Evolutionary conservation across 2,888 invertebrate genomes (phyloP), one percentile per base, ranked within the genome.

Genomic region (Drosophila prolongata): DNA sequence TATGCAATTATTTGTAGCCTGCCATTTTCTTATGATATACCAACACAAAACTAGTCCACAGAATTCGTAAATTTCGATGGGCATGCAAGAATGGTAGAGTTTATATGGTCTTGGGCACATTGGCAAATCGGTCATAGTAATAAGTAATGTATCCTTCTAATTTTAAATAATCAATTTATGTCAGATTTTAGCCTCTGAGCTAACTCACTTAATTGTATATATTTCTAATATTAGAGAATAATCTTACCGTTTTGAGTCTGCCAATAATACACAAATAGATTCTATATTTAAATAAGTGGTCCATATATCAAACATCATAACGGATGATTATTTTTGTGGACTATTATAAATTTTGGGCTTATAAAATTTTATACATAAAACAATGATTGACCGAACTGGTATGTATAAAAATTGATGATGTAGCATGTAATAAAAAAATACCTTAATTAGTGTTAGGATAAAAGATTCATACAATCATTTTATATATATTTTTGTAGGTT

Each of bases 401-500:
- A 40, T 46, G 57, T 30, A 6, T 66, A 49, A 14, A 42, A 37
- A 49, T 24, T 46, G 14, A 30, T n/a, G 8, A 35, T 13, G n/a
- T 24, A 60, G 46, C 19, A 30, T 34, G 35, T 46, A 53, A 40
- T 11, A 30, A 66, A 43, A 9, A 2, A 60, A 44, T 61, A 61
- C 54, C 69, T 73, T 68, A 68, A 68, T 57, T 49, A 55, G 47
- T 13, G 44, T 69, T 49, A 61, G 60, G 19, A 59, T 34, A 11
- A 61, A 19, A 60, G 24, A 34, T 50, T 34, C 27, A 49, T 24
- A 35, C 49, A 54, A 62, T 52, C 53, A 65, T 47, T 44, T 19
- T 46, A 71, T 55, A 71, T 55, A 75, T 84, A 77, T 79, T 79
- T 79, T 79, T 80, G 57, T 79, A 77, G 64, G 67, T 49, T 50